Base-by-base conservation (phyloP, 1,140 invertebrate genomes). In the Eumeta japonica region DNA sequence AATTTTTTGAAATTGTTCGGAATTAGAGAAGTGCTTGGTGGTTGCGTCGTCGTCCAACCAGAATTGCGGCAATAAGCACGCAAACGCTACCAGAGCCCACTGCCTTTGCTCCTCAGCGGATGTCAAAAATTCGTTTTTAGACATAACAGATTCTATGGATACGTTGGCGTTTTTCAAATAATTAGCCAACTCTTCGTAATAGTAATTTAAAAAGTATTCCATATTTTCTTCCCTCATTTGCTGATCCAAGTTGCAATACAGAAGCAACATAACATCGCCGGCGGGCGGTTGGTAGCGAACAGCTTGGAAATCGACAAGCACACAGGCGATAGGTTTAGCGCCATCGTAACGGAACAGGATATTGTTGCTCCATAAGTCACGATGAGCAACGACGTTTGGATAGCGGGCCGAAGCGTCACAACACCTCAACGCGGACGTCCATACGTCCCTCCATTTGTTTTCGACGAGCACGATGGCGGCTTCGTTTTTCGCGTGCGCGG, bases 291-390 rank as follows among this genome's bases (percentile, higher is more conserved):
- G 76, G 48, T 74, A 81, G 19, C 73, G 67, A 2, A 76, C 48
- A 2, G 79, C 48, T 56, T 83, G 81, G 40, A 80, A 84, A 49
- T 85, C 82, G 1, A 85, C 75, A 1, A 85, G 48, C 1, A 79
- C 43, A 37, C 81, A 82, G 4, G 76, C 59, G 9, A 66, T 57
- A 2, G 75, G 66, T 19, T 63, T 55, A 1, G 32, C 14, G 10
- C 13, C 15, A 7, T 38, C 35, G 36, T 81, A 81, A 45, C 75
- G 78, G 49, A 81, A 84, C 44, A 84, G 62, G 0, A 84, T 46
- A 48, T 85, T 85, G 24, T 81, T 83, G 13, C 74, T 71, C 82
- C 83, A 84, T 3, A 81, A 57, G 62, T 86, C 79, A 0, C 78
- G 76, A 53, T 84, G 84, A 24, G 71, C 76, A 4, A 84, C 58